Conservation (phyloP, 2,797 vertebrate species). For the Lithobates pipiens region DNA sequence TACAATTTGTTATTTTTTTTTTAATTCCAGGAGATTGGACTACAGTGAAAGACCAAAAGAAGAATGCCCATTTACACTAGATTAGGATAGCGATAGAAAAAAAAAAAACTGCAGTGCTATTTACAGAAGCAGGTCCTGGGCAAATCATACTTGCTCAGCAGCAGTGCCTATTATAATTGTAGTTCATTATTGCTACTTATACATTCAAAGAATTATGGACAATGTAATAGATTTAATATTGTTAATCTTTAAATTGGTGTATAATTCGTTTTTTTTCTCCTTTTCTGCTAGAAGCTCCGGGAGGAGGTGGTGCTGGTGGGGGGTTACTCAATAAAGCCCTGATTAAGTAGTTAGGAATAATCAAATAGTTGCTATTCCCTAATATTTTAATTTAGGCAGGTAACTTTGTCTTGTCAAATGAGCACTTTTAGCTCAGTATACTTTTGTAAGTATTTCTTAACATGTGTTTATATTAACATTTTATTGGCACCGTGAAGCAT, state of each 20-base stretch:
- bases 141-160: conserved; percentile 83
- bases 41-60: conserved; percentile 90
- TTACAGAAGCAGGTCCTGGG: conserved; percentile 85
- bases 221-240: conserved; percentile 83
- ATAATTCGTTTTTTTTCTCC: conserved; percentile 77
- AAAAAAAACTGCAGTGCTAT: conserved; percentile 89
- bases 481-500: too few relatives aligned
- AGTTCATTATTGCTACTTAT: conserved; percentile 85
- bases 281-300: conserved; percentile 11
- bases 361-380: conserved; percentile 31
- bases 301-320: too few relatives aligned
- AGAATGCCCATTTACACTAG: conserved; percentile 94
- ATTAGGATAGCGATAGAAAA: conserved; percentile 86
- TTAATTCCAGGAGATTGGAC: conserved; percentile 87
- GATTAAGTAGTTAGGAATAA: conserved; percentile 25
- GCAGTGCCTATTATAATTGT: conserved; percentile 86
- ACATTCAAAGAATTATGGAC: conserved; percentile 83
- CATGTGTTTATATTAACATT: too few relatives aligned
- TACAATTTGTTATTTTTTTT: conserved; percentile 95
- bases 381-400: background rate
- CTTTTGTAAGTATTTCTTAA: too few relatives aligned
- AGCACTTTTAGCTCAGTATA: background rate
- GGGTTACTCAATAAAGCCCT: conserved; percentile 23
- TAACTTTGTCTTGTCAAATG: background rate
- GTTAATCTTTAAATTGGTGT: conserved; percentile 90